These are phyloP conservation scores for Pachyuromys duprasi DNA, from an alignment of 2,797 vertebrate genomes.

Conservation along the genomic window DNA sequence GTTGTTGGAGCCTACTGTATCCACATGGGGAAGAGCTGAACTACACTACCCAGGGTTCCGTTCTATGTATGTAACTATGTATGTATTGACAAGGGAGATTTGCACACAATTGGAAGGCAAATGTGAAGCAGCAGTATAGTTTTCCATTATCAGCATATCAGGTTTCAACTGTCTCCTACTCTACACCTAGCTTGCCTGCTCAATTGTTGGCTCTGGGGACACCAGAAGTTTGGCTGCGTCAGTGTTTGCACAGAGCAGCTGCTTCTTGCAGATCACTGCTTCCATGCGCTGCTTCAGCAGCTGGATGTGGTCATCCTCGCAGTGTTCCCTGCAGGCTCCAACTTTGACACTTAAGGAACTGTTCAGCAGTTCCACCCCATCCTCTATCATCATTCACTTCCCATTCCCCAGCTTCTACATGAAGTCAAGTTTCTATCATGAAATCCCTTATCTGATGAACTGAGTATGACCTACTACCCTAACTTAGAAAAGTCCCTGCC, in stretches of 20 bases:
- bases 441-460: constrained; percentile 12
- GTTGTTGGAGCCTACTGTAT: neutral
- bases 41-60: neutral
- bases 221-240: neutral
- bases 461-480: neutral
- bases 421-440: neutral
- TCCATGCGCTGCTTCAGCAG: neutral
- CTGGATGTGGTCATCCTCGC: neutral
- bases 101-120: neutral
- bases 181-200: neutral
- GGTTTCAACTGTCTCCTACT: neutral
- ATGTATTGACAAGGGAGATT: neutral
- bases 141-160: neutral
- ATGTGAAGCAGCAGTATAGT: neutral
- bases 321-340: neutral
- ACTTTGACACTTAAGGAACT: neutral
- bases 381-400: neutral
- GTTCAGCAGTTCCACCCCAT: neutral
- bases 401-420: neutral
- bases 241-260: neutral
- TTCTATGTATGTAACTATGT: neutral
- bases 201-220: neutral
- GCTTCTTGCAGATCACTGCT: neutral
- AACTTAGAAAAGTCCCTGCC: neutral
- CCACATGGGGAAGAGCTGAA: neutral